Evolutionary conservation across 2,797 vertebrate genomes (phyloP), one percentile per base, ranked within the genome.

Genomic region (Eurystomus glaucurus): DNA sequence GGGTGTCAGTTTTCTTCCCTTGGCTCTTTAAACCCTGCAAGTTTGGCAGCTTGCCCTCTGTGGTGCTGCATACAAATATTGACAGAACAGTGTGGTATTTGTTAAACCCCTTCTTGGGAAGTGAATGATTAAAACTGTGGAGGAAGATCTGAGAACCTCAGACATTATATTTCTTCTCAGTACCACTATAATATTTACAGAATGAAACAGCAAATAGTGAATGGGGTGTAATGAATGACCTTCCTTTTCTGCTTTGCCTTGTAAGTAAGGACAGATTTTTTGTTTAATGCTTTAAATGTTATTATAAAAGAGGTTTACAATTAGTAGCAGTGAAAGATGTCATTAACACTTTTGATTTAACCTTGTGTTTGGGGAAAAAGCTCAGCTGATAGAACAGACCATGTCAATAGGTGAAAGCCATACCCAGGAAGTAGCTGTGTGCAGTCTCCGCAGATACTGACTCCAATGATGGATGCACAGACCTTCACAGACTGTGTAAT

Each of bases 1-100:
- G 97, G 97, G 97, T 98, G 98, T 98, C 95, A 94, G 96, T 97
- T 98, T 98, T 97, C 98, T 96, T 95, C 96, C 91, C 97, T 96
- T 96, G 97, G 97, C 97, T 97, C 97, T 98, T 97, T 95, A 97
- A 98, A 96, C 95, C 94, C 46, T 76, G 96, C 76, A 91, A 85
- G 94, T 94, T 98, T 99, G 99, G 98, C 99, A 74, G 92, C 74
- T 74, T 95, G 98, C 98, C 98, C 90, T 91, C 60, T 84, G 96
- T 98, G 98, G 98, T 98, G 96, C 97, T 97, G 98, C 98, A 98
- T 98, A 98, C 98, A 99, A 99, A 99, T 98, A 98, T 97, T 88
- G 98, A 98, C 97, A 93, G 98, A 98, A 99, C 98, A 98, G 97
- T 98, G 98, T 94, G 76, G 97, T 96, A 95, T 98, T 98, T 98